Percentiles rank a stretch among this genome's conserved stretches.
These are phyloP conservation scores for Coenobita brevimanus DNA, from an alignment of 1,140 invertebrate genomes.

Conservation along the genomic window DNA sequence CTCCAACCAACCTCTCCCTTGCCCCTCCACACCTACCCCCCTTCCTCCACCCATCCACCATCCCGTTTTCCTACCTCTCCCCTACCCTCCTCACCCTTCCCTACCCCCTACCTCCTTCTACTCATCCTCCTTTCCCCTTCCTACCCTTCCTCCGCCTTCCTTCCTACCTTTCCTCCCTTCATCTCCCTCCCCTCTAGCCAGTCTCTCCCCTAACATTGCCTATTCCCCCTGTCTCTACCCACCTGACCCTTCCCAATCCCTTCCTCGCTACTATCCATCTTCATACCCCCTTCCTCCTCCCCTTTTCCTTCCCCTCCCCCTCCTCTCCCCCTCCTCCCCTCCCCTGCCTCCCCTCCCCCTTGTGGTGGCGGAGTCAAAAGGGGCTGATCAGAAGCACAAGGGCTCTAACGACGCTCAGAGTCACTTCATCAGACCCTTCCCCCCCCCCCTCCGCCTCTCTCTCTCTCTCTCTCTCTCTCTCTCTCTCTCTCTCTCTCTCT, in stretches of 20 bases:
- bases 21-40: not conserved
- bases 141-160: not conserved
- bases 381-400: conserved; percentile 21
- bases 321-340: not conserved
- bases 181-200: not conserved
- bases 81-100: not conserved
- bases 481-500: not conserved
- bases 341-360: not conserved
- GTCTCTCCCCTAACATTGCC: not conserved
- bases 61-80: not conserved
- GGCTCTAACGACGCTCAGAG: conserved; percentile 8
- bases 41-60: not conserved
- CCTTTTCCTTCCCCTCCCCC: not conserved
- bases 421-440: conserved; percentile 7
- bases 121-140: not conserved
- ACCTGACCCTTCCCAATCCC: not conserved
- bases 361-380: conserved; percentile 16
- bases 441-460: conserved; percentile 1
- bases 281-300: not conserved
- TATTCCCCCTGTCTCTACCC: not conserved
- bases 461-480: conserved; percentile 13
- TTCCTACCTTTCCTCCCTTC: not conserved
- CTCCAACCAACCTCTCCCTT: too few species aligned
- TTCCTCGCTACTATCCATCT: not conserved
- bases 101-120: not conserved